Evolutionary conservation across 2,797 vertebrate species (phyloP).

Genomic region (Sebastes vulpes): DNA sequence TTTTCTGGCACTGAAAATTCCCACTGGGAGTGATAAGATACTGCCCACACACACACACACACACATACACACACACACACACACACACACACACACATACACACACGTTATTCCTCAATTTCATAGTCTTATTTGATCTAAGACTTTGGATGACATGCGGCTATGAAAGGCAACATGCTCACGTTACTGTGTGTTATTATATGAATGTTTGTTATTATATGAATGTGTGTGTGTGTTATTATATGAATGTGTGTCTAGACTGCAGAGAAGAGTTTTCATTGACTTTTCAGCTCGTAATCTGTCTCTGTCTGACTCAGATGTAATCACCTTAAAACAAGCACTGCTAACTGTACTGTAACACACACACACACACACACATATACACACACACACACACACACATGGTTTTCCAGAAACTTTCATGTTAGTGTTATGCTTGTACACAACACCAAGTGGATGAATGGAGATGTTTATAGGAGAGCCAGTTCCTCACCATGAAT

Average conservation of each 20-base stretch:
- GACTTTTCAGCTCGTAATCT: neutral
- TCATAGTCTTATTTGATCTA: neutral
- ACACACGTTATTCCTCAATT: neutral
- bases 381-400: too few relatives aligned
- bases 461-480: neutral
- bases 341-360: too few relatives aligned
- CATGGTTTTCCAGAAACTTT: too few relatives aligned
- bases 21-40: conserved; percentile 1
- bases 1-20: conserved; percentile 1
- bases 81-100: neutral
- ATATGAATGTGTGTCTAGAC: neutral
- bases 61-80: too few relatives aligned
- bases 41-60: neutral
- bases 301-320: neutral
- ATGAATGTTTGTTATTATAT: neutral
- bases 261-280: conserved; percentile 18
- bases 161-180: neutral
- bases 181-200: neutral
- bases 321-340: too few relatives aligned
- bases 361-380: too few relatives aligned
- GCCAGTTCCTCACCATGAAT: neutral
- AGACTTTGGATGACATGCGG: neutral
- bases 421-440: too few relatives aligned
- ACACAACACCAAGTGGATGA: neutral
- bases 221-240: neutral